Percentiles rank a stretch among this genome's conserved stretches.
These are phyloP conservation scores for Oriolus oriolus DNA, from an alignment of 2,113 vertebrate genomes.

Conservation along the genomic window DNA sequence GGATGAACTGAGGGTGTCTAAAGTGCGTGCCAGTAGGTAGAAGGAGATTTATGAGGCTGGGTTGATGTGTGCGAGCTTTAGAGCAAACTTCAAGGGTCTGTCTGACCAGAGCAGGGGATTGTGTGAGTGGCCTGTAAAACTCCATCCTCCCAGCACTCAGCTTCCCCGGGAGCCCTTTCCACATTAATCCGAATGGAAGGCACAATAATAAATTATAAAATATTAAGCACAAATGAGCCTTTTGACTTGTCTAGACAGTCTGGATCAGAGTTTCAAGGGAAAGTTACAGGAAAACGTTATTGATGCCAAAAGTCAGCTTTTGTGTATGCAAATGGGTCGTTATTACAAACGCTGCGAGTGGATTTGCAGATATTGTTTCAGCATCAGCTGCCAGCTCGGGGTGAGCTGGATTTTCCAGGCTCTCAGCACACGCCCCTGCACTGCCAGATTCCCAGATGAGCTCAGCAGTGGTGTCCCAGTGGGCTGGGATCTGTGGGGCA, in stretches of 20 bases:
- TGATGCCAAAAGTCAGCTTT: constrained; percentile 8
- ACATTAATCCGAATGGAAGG: background rate
- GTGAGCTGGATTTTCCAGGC: background rate
- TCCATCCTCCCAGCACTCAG: background rate
- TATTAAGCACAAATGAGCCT: background rate
- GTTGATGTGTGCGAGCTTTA: background rate
- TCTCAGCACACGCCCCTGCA: background rate
- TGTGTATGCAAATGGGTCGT: constrained; percentile 2
- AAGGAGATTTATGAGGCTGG: background rate
- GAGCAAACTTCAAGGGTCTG: background rate
- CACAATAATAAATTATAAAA: constrained; percentile 20
- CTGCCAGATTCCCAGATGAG: background rate
- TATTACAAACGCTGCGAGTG: background rate
- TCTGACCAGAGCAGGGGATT: background rate
- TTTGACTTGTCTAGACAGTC: constrained; percentile 60
- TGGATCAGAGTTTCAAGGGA: constrained; percentile 32
- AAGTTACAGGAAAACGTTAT: background rate
- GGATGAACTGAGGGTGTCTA: constrained; percentile 3
- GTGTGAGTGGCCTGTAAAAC: background rate
- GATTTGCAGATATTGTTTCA: constrained; percentile 1
- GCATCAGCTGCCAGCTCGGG: background rate
- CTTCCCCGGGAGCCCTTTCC: background rate
- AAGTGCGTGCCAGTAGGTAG: background rate
- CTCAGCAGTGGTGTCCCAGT: background rate
- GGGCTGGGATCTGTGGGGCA: background rate